Evolutionary conservation across 2,113 vertebrate species (phyloP).

Genomic region (Platycercus adscitus): DNA sequence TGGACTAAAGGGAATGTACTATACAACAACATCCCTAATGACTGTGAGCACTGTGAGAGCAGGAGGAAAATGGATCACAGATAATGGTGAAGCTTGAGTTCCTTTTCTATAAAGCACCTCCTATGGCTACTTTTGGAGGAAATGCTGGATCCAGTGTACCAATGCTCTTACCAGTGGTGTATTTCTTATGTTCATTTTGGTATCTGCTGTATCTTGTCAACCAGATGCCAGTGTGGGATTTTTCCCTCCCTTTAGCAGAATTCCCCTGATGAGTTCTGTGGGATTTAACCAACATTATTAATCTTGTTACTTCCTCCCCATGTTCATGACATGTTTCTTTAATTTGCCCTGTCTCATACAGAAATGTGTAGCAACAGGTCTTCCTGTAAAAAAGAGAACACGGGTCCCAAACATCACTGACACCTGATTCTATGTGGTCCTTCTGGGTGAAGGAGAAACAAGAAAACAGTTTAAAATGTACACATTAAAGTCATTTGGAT

Average conservation of each 20-base stretch:
- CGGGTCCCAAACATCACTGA: not conserved
- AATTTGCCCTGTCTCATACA: not conserved
- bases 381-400: not conserved
- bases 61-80: not conserved
- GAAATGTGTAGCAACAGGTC: not conserved
- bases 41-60: fast-evolving
- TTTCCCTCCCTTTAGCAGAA: not conserved
- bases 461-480: not conserved
- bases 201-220: not conserved
- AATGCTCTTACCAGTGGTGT: not conserved
- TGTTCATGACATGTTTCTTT: not conserved
- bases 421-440: not conserved
- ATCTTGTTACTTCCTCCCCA: not conserved
- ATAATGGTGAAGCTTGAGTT: not conserved
- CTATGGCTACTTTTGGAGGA: not conserved
- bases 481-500: not conserved
- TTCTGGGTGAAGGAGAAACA: not conserved
- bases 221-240: not conserved
- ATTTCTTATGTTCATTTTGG: not conserved
- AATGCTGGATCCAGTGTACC: not conserved
- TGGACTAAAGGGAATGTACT: not conserved
- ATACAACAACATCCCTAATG: not conserved
- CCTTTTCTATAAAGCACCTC: not conserved
- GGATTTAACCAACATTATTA: not conserved
- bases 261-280: not conserved